A percentile compares a stretch with the other conserved stretches of the same genome.
Conservation (phyloP, 2,113 vertebrate species). For the Percina caprodes region DNA sequence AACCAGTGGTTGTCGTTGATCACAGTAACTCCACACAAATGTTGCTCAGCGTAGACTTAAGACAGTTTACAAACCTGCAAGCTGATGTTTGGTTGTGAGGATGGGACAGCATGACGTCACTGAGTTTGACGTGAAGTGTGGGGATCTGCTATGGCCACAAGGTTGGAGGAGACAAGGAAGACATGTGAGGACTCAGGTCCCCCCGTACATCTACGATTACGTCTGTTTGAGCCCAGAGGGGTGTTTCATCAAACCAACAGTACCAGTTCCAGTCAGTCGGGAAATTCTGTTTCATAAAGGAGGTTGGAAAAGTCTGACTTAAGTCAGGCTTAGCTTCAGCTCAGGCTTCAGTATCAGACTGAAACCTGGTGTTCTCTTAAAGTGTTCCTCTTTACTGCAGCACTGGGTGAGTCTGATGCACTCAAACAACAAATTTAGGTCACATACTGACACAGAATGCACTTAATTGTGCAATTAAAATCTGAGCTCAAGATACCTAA, state of each 20-base stretch:
- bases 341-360: not conserved
- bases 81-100: conserved; percentile 44
- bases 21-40: conserved; percentile 76
- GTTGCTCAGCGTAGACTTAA: conserved; percentile 59
- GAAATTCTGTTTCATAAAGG: not conserved
- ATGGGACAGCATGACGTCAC: conserved; percentile 47
- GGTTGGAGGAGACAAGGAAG: conserved; percentile 73
- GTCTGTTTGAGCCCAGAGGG: conserved; percentile 38
- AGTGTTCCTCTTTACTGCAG: not conserved
- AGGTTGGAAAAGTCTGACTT: not conserved
- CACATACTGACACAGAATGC: not conserved
- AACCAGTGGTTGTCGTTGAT: conserved; percentile 62
- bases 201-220: conserved; percentile 41
- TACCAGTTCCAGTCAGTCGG: not conserved
- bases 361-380: not conserved
- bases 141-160: conserved; percentile 54
- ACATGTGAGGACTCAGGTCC: conserved; percentile 62
- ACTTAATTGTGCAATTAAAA: not conserved
- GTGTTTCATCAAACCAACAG: conserved; percentile 18
- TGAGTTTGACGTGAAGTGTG: conserved; percentile 28
- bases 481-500: not conserved
- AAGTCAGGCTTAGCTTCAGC: not conserved
- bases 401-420: not conserved
- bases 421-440: not conserved
- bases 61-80: conserved; percentile 65